These are phyloP conservation scores for Pammene fasciana DNA, from an alignment of 2,888 invertebrate species.

Conservation along the genomic window DNA sequence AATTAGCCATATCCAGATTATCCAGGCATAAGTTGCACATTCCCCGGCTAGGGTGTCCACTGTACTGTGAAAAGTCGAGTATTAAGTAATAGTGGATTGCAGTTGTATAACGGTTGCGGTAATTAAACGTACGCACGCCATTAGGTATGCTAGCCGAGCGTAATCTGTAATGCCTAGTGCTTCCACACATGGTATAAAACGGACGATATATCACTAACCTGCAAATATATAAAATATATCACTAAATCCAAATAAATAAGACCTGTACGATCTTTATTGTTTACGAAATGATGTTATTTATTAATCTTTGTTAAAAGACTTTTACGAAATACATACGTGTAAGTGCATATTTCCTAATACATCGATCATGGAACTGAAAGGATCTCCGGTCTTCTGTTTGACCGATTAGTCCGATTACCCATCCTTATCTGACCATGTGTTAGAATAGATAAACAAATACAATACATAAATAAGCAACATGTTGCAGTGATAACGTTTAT, in stretches of 20 bases:
- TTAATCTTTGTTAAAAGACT: background rate
- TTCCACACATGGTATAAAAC: background rate
- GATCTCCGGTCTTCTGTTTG: constrained; percentile 21
- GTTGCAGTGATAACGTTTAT: constrained; percentile 2
- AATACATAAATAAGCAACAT: constrained; percentile 4
- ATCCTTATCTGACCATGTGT: constrained; percentile 3
- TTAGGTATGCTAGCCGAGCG: constrained; percentile 19
- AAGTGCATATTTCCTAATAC: background rate
- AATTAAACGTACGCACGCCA: constrained; percentile 31
- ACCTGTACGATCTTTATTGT: too few relatives aligned
- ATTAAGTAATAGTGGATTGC: constrained; percentile 35
- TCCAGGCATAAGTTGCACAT: constrained; percentile 13
- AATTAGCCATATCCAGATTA: background rate
- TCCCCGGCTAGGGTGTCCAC: constrained; percentile 30
- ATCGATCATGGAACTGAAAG: background rate
- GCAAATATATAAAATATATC: too few relatives aligned
- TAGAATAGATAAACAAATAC: constrained; percentile 20
- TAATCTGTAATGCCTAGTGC: constrained; percentile 20
- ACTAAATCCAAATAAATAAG: too few relatives aligned
- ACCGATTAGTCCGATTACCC: constrained; percentile 16
- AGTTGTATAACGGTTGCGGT: constrained; percentile 34
- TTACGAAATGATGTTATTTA: too few relatives aligned
- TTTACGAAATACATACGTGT: background rate
- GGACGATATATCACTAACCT: background rate
- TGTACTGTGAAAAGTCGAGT: constrained; percentile 38